Base-by-base conservation (phyloP, 2,797 vertebrate species). In the Lagodon rhomboides region DNA sequence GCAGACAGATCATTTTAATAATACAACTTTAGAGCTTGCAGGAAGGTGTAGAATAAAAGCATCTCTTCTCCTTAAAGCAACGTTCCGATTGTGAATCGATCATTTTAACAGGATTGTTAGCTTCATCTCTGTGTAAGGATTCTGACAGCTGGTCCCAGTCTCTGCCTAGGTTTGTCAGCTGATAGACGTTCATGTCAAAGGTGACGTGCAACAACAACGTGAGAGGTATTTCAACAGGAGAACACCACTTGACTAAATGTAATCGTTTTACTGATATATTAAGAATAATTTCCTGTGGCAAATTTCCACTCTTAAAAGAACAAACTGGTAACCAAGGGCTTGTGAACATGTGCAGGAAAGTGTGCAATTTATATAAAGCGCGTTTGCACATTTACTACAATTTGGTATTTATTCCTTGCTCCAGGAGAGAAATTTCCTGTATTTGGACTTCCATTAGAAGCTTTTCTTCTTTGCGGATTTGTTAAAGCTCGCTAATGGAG, bases 271-370 rank as follows among this genome's bases (percentile, higher is more conserved):
- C 73, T 79, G 67, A 87, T 75, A 61, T 75, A 70, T 85, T 66
- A 46, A 80, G 58, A 56, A 62, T 68, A 41, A 68, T 68, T 68
- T 77, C 23, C 60, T 9, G 27, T 68, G 83, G 81, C 88, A 89
- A 73, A 83, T 86, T 89, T 90, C 80, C 79, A 70, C 50, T 78
- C 66, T 84, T 83, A 77, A 71, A 59, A 61, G 77, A 30, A 46
- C 53, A 46, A 80, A 67, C 38, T 41, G 34, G 44, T 54, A 77
- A 53, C 63, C 0, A n/a, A 63, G 34, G 22, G 64, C 56, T 80
- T 49, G 13, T 62, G 41, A 83, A 62, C 44, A 27, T 63, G 67
- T 30, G 58, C 72, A 55, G 30, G 18, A 8, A 65, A 4, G 18
- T 65, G 63, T 65, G 50, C 17, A 38, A 15, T 44, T 41, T 23